Base-by-base conservation (phyloP, 2,113 vertebrate genomes). In the Anarhynchus alexandrinus region DNA sequence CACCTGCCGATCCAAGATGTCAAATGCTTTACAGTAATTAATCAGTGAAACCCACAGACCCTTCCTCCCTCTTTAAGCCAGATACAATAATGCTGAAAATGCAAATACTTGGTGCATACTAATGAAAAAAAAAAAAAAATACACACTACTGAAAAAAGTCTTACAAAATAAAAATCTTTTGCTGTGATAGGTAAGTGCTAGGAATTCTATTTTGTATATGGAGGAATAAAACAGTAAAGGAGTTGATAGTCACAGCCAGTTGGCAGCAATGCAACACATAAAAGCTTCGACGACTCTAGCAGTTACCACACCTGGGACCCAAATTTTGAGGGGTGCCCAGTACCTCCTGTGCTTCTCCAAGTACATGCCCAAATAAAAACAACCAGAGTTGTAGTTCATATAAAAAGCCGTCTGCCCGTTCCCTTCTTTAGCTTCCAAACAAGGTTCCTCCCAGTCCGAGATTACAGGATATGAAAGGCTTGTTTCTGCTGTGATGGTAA, bases 401-500 rank as follows among this genome's bases (percentile, higher is more conserved):
- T 8, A 42, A 84, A 85, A 16, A 82, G 7, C 7, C 2, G 2
- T 51, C 49, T 54, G 15, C 29, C 20, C 52, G 30, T 58, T 92
- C 61, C 43, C 38, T 91, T 83, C 72, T 69, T 78, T n/a, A 95
- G 52, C 57, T 89, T 83, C 69, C 25, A 72, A 87, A 72, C 12
- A 62, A 90, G 49, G 57, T 66, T 93, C 29, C 43, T 86, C 42
- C 47, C 10, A 23, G 59, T 74, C 65, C 88, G 69, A 78, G 42
- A 88, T 32, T 86, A 47, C 23, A 91, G 74, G 32, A 83, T 83
- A 51, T 55, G 42, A 82, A 89, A 93, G 40, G 23, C 49, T 94
- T 91, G 77, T 57, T 95, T 95, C 94, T 94, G 73, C 70, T 87
- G 65, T 38, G 49, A 49, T 57, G 36, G 78, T 40, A 95, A 94